Conservation (phyloP, 35 echinoderm and acorn worm species). For the Heliocidaris erythrogramma region DNA sequence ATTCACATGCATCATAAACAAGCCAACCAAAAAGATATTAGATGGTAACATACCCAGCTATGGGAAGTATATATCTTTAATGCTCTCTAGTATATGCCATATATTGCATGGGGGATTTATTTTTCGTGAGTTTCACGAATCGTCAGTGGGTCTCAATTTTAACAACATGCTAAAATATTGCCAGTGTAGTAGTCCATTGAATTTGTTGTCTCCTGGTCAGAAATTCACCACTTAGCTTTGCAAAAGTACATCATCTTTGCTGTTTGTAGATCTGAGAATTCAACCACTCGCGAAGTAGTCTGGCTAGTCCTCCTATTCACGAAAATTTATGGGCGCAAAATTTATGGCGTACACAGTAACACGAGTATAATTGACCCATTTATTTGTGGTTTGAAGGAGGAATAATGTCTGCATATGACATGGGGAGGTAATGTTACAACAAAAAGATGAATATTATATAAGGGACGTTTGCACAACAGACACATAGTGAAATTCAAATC, state of each 20-base stretch:
- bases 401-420: neutral
- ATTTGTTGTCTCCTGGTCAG: too few species aligned
- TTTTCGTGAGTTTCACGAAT: too few species aligned
- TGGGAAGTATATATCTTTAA: neutral
- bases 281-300: too few species aligned
- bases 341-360: neutral
- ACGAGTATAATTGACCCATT: neutral
- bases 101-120: too few species aligned
- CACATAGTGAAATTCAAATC: neutral
- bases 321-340: too few species aligned
- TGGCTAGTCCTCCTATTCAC: too few species aligned
- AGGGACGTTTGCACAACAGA: neutral
- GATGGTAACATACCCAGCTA: neutral
- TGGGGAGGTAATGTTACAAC: neutral
- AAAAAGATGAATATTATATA: neutral
- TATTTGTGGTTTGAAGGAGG: neutral
- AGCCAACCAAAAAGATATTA: neutral
- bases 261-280: too few species aligned
- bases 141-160: too few species aligned
- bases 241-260: too few species aligned
- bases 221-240: too few species aligned
- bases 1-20: neutral
- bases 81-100: neutral
- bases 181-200: too few species aligned
- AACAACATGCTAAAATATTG: too few species aligned